These are phyloP conservation scores for Shargacucullia verbasci DNA, from an alignment of 2,888 invertebrate species.

Conservation along the genomic window DNA sequence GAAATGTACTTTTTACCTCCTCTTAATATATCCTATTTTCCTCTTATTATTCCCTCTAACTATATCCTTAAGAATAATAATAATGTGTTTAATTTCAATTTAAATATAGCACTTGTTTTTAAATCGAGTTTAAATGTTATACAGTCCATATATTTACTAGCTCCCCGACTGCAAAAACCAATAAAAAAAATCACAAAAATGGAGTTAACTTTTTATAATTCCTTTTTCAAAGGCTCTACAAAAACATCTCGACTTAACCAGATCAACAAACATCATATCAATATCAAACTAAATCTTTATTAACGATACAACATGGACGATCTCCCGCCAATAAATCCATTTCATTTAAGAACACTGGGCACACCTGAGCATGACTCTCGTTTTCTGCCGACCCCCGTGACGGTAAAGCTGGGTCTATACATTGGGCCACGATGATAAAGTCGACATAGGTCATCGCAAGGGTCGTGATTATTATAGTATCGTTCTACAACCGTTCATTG, in stretches of 20 bases:
- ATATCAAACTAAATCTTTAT: constrained; percentile 59
- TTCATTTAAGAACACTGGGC: constrained; percentile 45
- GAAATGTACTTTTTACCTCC: too few species aligned
- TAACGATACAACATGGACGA: constrained; percentile 55
- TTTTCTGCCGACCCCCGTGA: constrained; percentile 57
- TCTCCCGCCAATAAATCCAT: constrained; percentile 57
- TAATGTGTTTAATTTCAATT: too few species aligned
- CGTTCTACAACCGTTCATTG: too few species aligned
- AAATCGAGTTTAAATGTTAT: too few species aligned
- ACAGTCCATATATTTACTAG: too few species aligned
- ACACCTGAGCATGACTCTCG: constrained; percentile 70
- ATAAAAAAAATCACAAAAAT: too few species aligned
- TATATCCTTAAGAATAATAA: too few species aligned
- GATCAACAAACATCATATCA: constrained; percentile 41
- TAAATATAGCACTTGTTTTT: too few species aligned
- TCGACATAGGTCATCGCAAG: background rate
- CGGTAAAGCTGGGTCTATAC: constrained; percentile 24
- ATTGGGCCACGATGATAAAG: constrained; percentile 5
- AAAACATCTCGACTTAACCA: constrained; percentile 13
- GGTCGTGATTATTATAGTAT: background rate
- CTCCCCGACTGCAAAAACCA: too few species aligned
- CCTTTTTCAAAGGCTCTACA: constrained; percentile 1
- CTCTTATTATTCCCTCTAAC: too few species aligned
- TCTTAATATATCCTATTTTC: too few species aligned
- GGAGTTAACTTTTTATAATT: too few species aligned